Base-by-base conservation (phyloP, 2,888 invertebrate species). In the Synergus umbraculus region DNA sequence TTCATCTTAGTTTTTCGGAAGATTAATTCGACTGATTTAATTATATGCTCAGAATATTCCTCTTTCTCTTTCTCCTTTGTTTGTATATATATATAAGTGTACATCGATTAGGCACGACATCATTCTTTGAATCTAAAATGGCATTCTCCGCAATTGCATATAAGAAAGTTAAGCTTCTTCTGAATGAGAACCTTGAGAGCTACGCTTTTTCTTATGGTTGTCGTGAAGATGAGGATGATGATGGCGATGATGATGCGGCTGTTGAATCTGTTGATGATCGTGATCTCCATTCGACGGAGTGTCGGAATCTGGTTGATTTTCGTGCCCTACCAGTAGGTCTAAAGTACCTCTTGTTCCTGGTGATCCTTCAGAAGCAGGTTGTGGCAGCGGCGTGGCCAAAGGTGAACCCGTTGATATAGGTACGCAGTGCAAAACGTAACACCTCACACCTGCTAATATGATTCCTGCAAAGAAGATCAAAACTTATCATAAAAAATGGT, bases 181-280 rank as follows among this genome's bases (percentile, higher is more conserved):
- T 83, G 88, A 86, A 78, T 90, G 89, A 67, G 91, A 91, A 81
- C 89, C 86, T 79, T 91, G 90, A 67, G 91, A 91, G 81, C 89
- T 90, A 65, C 90, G 90, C 87, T 91, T 91, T 87, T 91, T 90
- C 85, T 90, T 91, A 79, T 91, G 88, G 76, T 91, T 90, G 54
- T 87, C 88, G 76, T 90, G 90, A 63, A 87, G 88, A 82, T 90
- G 88, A 64, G 87, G 88, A 58, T 89, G 88, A 77, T 87, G 88
- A 73, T 89, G 89, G 78, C 86, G 88, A 69, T 89, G 89, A 67
- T 86, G 86, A 69, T 88, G 87, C 15, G 85, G 85, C 44, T 89
- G 89, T 7, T 88, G 86, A 22, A 86, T 86, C 43, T 87, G 87
- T 3, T 87, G 87, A 0, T 84, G 83, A 77, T 82, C 69, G 9